Conservation (phyloP, 2,888 invertebrate genomes). For the Entomobrya proxima region DNA sequence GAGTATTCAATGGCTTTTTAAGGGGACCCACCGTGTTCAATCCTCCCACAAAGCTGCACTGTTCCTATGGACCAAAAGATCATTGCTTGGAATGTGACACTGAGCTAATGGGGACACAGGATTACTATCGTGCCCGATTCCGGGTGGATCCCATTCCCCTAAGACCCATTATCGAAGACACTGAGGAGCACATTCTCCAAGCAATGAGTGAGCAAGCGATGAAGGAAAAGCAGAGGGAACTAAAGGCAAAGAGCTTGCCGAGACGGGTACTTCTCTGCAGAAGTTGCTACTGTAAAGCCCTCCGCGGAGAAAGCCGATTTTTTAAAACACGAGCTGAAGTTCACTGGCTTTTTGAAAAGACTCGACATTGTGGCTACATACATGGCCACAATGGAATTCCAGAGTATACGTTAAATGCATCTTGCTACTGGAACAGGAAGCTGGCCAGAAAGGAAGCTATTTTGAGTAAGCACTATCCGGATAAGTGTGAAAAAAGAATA, state of each 20-base stretch:
- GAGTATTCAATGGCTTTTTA: conserved; percentile 36
- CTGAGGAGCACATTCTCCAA: not conserved
- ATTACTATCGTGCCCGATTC: conserved; percentile 44
- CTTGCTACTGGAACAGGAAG: conserved; percentile 40
- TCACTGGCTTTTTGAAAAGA: conserved; percentile 54
- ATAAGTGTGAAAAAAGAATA: conserved; percentile 41
- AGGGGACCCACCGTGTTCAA: conserved; percentile 30
- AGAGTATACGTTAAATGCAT: conserved; percentile 48
- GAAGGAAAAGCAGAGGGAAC: not conserved
- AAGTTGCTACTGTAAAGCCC: conserved; percentile 56
- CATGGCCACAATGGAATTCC: conserved; percentile 61
- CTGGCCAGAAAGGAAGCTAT: conserved; percentile 43
- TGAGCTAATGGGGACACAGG: not conserved
- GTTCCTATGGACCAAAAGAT: conserved; percentile 35
- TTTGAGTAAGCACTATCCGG: conserved; percentile 41
- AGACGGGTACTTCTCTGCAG: conserved; percentile 46
- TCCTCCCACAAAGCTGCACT: conserved; percentile 44
- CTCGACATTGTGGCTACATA: conserved; percentile 61
- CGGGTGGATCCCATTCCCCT: not conserved
- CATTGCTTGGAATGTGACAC: conserved; percentile 39
- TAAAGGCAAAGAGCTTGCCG: not conserved
- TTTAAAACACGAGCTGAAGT: conserved; percentile 39
- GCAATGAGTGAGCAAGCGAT: not conserved
- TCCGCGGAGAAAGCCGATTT: conserved; percentile 53
- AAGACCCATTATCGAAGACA: not conserved